phyloP scores from a whole-genome alignment of 2,888 invertebrate genomes.

The Orchesellides sinensis region DNA sequence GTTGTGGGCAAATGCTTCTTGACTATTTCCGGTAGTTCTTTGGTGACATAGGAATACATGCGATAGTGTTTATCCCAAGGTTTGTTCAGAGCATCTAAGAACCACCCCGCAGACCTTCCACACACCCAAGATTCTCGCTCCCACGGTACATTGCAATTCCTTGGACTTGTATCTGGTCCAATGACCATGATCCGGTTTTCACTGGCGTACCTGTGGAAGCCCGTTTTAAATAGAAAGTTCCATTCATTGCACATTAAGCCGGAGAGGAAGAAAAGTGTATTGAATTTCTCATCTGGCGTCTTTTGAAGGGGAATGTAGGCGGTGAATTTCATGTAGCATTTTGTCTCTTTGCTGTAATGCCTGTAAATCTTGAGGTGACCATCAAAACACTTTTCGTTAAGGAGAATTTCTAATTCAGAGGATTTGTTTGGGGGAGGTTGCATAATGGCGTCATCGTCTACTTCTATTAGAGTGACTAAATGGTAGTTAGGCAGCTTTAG shows the following conservation, averaged over 20 bases:
- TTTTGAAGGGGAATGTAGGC: too few species aligned
- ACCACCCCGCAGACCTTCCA: constrained; percentile 97
- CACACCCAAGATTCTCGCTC: constrained; percentile 96
- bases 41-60: constrained; percentile 95
- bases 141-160: constrained; percentile 84
- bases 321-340: constrained; percentile 95
- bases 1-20: constrained; percentile 84
- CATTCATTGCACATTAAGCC: constrained; percentile 95
- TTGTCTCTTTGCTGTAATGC: constrained; percentile 84
- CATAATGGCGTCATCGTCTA: too few species aligned
- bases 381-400: background rate
- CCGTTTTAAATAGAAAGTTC: constrained; percentile 96
- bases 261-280: constrained; percentile 88
- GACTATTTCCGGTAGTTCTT: constrained; percentile 87
- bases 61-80: constrained; percentile 95
- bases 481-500: too few species aligned
- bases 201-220: constrained; percentile 94
- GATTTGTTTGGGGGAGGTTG: background rate
- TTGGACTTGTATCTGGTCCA: constrained; percentile 96
- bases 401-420: background rate
- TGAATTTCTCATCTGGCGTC: constrained; percentile 40
- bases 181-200: constrained; percentile 91
- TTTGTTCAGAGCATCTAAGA: constrained; percentile 91
- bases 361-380: too few species aligned
- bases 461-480: too few species aligned